A percentile compares a stretch with the other conserved stretches of the same genome.
These are phyloP conservation scores for Herpailurus yagouaroundi DNA, from an alignment of 2,113 vertebrate species.

Conservation along the genomic window DNA sequence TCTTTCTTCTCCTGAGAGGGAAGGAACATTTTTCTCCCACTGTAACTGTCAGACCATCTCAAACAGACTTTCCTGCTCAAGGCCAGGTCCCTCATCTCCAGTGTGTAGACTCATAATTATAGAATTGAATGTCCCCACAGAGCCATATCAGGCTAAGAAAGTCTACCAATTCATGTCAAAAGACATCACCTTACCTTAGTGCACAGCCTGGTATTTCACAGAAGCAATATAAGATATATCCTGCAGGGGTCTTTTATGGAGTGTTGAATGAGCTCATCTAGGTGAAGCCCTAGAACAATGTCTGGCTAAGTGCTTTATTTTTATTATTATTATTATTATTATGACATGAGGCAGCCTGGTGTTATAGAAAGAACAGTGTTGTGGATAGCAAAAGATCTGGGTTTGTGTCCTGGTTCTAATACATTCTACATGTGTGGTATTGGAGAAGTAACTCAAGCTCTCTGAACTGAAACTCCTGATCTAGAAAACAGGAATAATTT, in stretches of 20 bases:
- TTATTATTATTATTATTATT: not conserved
- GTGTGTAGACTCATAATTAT: not conserved
- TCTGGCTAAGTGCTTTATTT: not conserved
- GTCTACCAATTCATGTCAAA: not conserved
- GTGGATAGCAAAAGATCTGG: not conserved
- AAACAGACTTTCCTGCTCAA: not conserved
- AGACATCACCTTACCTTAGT: not conserved
- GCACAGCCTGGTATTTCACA: not conserved
- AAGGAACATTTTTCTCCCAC: not conserved
- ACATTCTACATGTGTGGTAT: not conserved
- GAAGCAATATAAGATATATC: not conserved
- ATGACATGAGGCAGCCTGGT: not conserved
- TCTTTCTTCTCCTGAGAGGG: not conserved
- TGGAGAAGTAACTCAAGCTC: not conserved
- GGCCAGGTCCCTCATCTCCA: not conserved
- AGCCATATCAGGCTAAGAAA: not conserved
- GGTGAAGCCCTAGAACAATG: not conserved
- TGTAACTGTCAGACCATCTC: not conserved
- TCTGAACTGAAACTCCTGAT: not conserved
- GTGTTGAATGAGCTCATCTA: not conserved
- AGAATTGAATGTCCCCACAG: not conserved
- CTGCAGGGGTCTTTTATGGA: not conserved
- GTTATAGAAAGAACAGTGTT: not conserved
- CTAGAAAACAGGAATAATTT: not conserved
- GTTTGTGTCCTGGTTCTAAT: not conserved